Conservation (phyloP, 2,888 invertebrate genomes). For the Chironomus tentans region DNA sequence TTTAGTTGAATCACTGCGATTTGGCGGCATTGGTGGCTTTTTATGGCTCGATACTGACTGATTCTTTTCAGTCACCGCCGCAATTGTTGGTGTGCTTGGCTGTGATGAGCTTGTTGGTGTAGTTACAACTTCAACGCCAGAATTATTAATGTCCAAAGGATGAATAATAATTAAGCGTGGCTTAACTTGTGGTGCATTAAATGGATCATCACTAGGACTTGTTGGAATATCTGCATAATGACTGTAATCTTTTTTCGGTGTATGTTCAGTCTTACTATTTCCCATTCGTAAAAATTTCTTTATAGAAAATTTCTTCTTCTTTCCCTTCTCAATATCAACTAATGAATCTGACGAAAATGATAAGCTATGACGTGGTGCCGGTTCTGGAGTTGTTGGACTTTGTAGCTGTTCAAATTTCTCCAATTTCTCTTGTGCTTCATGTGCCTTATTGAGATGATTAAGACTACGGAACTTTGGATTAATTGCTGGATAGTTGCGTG, state of each 20-base stretch:
- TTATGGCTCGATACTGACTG: constrained; percentile 33
- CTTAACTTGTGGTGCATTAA: constrained; percentile 50
- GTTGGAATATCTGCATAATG: constrained; percentile 22
- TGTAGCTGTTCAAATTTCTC: constrained; percentile 31
- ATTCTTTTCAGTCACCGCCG: no score
- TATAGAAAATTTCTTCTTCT: constrained; percentile 70
- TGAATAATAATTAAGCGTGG: constrained; percentile 78
- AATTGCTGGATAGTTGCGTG: constrained; percentile 42
- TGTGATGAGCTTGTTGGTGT: constrained; percentile 45
- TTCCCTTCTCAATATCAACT: constrained; percentile 45
- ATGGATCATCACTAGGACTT: neutral
- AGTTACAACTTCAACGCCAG: constrained; percentile 68
- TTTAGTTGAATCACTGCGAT: constrained; percentile 48
- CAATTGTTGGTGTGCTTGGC: no score
- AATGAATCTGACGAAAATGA: constrained; percentile 70
- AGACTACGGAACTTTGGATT: constrained; percentile 52
- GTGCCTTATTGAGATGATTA: constrained; percentile 38
- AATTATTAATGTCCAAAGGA: constrained; percentile 75
- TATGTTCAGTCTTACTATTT: constrained; percentile 54
- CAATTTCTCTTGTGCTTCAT: constrained; percentile 28
- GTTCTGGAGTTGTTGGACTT: constrained; percentile 49
- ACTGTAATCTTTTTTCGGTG: constrained; percentile 42
- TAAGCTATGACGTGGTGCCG: constrained; percentile 58
- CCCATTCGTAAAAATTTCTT: constrained; percentile 76
- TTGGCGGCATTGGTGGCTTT: constrained; percentile 60